Conservation (phyloP, 2,888 invertebrate species). For the Andrena trimmerana region DNA sequence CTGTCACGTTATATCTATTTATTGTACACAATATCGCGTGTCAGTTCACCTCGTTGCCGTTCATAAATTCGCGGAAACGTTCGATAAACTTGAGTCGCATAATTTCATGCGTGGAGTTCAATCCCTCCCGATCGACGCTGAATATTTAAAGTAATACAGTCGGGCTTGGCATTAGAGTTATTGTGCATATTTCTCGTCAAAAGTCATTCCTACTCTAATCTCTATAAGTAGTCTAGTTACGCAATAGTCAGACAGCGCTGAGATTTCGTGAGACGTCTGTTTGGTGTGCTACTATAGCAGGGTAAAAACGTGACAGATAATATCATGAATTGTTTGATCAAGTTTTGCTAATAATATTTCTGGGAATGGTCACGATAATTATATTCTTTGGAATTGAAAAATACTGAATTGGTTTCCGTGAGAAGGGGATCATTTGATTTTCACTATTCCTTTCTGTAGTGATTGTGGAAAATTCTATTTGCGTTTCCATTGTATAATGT, state of each 20-base stretch:
- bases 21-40: constrained; percentile 19
- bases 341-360: too few species aligned
- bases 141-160: neutral
- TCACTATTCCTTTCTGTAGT: too few species aligned
- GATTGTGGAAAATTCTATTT: too few species aligned
- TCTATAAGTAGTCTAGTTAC: constrained; percentile 24
- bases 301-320: neutral
- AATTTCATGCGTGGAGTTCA: neutral
- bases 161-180: neutral
- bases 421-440: too few species aligned
- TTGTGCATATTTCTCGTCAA: constrained; percentile 7
- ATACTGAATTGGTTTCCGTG: too few species aligned
- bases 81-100: neutral
- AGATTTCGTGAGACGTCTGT: neutral
- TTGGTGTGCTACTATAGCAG: neutral
- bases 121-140: neutral
- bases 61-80: neutral
- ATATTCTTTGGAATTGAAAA: too few species aligned
- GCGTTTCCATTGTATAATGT: neutral
- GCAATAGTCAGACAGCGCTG: constrained; percentile 14
- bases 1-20: constrained; percentile 4
- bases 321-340: neutral
- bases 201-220: constrained; percentile 7
- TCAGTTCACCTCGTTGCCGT: constrained; percentile 4
- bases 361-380: too few species aligned